Evolutionary conservation across 2,797 vertebrate genomes (phyloP).

Genomic region (Acanthis flammea): DNA sequence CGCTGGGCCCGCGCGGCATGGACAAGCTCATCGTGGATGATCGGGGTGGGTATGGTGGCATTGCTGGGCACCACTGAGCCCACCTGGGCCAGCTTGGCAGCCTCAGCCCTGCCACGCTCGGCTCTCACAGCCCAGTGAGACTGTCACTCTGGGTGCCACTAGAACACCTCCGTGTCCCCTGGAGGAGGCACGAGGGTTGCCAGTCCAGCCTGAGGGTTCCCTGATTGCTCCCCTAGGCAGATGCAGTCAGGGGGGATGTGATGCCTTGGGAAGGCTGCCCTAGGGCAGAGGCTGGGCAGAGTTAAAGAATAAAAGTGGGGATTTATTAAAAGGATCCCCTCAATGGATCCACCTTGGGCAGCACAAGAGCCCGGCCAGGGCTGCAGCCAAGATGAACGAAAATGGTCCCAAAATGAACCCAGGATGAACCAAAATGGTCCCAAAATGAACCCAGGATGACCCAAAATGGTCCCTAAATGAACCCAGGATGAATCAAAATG

Average conservation of each 20-base stretch:
- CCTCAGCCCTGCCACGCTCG: fast-evolving
- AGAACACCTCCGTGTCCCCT: not conserved
- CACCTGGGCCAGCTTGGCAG: too few species aligned
- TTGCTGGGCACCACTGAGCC: too few species aligned
- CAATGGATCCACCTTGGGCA: not conserved
- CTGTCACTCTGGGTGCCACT: fast-evolving
- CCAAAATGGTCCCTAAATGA: too few species aligned
- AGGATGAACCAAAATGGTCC: too few species aligned
- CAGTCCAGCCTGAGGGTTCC: not conserved
- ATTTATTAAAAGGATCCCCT: not conserved
- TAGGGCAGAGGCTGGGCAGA: not conserved
- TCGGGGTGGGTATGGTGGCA: not conserved
- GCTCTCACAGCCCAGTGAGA: fast-evolving
- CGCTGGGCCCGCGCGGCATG: constrained; percentile 96
- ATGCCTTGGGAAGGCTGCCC: not conserved
- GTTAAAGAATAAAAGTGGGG: not conserved
- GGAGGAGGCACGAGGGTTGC: not conserved
- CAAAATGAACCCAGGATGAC: too few species aligned
- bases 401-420: too few species aligned
- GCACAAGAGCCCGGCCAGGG: not conserved
- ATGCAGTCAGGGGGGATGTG: not conserved
- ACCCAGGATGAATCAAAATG: too few species aligned
- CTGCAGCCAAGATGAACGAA: not conserved
- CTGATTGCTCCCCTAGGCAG: not conserved
- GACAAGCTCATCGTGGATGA: constrained; percentile 96